Evolutionary conservation across 1,140 invertebrate species (phyloP), one percentile per base, ranked within the genome.

Genomic region (Listronotus bonariensis): DNA sequence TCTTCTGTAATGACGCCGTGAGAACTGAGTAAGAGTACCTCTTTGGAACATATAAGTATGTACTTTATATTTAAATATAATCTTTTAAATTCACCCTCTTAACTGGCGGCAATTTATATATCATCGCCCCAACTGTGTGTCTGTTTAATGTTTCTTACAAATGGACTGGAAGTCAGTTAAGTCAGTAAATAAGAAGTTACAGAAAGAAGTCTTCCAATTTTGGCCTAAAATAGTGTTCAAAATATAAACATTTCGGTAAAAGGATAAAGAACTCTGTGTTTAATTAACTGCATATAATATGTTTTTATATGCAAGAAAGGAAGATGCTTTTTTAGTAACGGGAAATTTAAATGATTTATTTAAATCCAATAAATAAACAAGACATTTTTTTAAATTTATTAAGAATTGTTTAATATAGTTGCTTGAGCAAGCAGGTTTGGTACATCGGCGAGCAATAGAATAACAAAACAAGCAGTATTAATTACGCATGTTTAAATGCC

Each of bases 101-200:
- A 6, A 41, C 40, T 41, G 6, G 14, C 40, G 9, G 12, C 55
- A n/a, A 57, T 57, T 45, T 45, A 57, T 57, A 45, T n/a, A n/a
- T n/a, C n/a, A 57, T 26, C 55, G 40, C n/a, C 2, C 20, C 3
- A 20, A 31, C 3, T 15, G 49, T 26, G 31, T 8, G 40, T 57
- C 55, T 57, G 55, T 57, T 57, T 34, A 57, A 14, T 57, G 32
- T 57, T 20, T 11, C 4, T 11, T 6, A 18, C 53, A 42, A 41
- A 55, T 55, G 36, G 34, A 55, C 53, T 55, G 53, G 15, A 41
- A 55, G 53, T 42, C 34, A 40, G 31, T 55, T 32, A n/a, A n/a
- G n/a, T 26, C 20, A 26, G 20, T 26, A 55, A 55, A 40, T n/a
- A 41, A 42, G 53, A n/a, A 55, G 53, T 55, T 42, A 55, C 53